Conservation (phyloP, 2,888 invertebrate species). For the Lepidonotus clava region DNA sequence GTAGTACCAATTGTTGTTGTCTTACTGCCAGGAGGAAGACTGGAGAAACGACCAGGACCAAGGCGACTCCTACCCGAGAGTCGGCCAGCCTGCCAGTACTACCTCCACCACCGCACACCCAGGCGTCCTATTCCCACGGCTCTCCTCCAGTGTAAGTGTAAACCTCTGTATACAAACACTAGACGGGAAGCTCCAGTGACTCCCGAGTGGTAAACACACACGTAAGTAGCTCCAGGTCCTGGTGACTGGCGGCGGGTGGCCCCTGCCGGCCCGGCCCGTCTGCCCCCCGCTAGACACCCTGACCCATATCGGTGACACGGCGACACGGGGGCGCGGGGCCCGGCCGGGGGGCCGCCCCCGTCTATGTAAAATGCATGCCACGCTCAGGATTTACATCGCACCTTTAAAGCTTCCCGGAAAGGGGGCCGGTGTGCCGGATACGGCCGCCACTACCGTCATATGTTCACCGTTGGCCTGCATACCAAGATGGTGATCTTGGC, state of each 20-base stretch:
- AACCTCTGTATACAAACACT: too few species aligned
- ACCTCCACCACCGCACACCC: too few species aligned
- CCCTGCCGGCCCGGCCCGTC: background rate
- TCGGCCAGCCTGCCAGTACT: too few species aligned
- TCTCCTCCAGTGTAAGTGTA: too few species aligned
- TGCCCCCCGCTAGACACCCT: slow-evolving; percentile 4
- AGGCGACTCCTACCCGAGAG: too few species aligned
- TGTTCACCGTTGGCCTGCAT: background rate
- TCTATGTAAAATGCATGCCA: slow-evolving; percentile 34
- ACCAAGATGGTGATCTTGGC: too few species aligned
- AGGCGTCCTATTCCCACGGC: too few species aligned
- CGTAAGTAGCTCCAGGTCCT: too few species aligned
- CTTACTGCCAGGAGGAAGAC: too few species aligned
- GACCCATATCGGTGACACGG: slow-evolving; percentile 39
- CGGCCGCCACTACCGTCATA: background rate
- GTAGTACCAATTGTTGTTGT: too few species aligned
- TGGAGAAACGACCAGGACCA: too few species aligned
- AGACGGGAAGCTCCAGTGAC: background rate
- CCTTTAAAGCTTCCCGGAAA: background rate
- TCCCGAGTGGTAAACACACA: background rate
- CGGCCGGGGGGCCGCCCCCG: background rate
- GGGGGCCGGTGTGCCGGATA: background rate
- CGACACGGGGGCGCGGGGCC: background rate
- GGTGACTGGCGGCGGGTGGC: background rate
- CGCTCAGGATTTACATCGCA: background rate